Evolutionary conservation across 2,888 invertebrate genomes (phyloP), one percentile per base, ranked within the genome.

Genomic region (Trachelus stipa): DNA sequence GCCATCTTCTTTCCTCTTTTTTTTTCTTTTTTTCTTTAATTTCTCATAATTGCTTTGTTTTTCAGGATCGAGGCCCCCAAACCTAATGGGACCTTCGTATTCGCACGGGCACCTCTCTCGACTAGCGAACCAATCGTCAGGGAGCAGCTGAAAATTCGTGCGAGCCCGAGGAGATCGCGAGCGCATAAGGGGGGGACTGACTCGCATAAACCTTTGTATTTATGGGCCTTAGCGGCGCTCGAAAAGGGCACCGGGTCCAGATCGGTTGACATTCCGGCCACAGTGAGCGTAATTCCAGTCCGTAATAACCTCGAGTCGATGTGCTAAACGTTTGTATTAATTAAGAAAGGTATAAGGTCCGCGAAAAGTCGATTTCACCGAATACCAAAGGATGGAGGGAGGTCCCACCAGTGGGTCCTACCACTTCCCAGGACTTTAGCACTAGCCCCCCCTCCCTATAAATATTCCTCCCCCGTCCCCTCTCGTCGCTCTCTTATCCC

Each of bases 241-340:
- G 56, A 56, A 56, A 56, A 56, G 56, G 23, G 56, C 56, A 15
- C 73, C 75, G 69, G 73, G 73, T 73, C 69, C 68, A 40, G 75
- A 76, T 79, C 74, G 77, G 71, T 74, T 71, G 73, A 77, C 81
- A 80, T 81, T 83, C 81, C 82, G 76, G 76, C 73, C 73, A 75
- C 69, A 79, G 79, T 78, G 80, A 74, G 77, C 74, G 78, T 56
- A 9, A 23, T 80, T 81, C 74, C 23, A 76, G 73, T 76, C 77
- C 77, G 77, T 79, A 77, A 79, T 78, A 78, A 83, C 77, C 77
- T 80, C 79, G 76, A 74, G 68, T 76, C 79, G 79, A 81, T 78
- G 40, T 77, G 80, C 79, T 82, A 82, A 82, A 80, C 76, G 81
- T 73, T 74, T 79, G 75, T 79, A 84, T 84, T 81, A 84, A 84